These are phyloP conservation scores for Theretra japonica DNA, from an alignment of 2,888 invertebrate genomes.

Conservation along the genomic window DNA sequence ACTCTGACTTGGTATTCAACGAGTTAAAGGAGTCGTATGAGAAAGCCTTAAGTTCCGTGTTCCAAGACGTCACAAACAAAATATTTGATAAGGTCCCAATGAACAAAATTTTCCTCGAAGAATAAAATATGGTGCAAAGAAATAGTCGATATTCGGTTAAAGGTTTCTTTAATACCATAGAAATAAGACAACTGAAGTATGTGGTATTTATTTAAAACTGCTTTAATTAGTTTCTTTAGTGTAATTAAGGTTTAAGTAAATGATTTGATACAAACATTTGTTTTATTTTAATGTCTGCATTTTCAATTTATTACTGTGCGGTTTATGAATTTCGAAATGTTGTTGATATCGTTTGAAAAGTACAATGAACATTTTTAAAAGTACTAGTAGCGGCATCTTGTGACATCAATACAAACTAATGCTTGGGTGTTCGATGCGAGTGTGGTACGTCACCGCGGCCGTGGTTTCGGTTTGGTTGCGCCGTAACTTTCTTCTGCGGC, in stretches of 20 bases:
- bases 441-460: slow-evolving; percentile 39
- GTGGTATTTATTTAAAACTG: slow-evolving; percentile 69
- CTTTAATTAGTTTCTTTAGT: slow-evolving; percentile 65
- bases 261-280: slow-evolving; percentile 40
- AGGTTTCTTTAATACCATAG: slow-evolving; percentile 28
- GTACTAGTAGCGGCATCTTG: slow-evolving; percentile 12
- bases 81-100: slow-evolving; percentile 88
- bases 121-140: slow-evolving; percentile 48
- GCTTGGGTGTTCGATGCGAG: slow-evolving; percentile 30
- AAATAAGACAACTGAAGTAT: slow-evolving; percentile 27
- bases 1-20: slow-evolving; percentile 87
- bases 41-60: slow-evolving; percentile 87
- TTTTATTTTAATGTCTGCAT: slow-evolving; percentile 18
- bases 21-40: slow-evolving; percentile 89
- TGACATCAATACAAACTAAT: slow-evolving; percentile 19
- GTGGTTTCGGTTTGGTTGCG: slow-evolving; percentile 37
- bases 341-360: not conserved
- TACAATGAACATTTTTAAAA: slow-evolving; percentile 1
- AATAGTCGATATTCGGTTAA: slow-evolving; percentile 31
- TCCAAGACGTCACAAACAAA: slow-evolving; percentile 87
- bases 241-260: slow-evolving; percentile 42
- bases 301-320: not conserved
- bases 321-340: not conserved
- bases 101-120: slow-evolving; percentile 85
- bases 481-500: slow-evolving; percentile 43